A percentile compares a stretch with the other conserved stretches of the same genome.
These are phyloP conservation scores for Euleptes europaea DNA, from an alignment of 2,113 vertebrate species.

Conservation along the genomic window DNA sequence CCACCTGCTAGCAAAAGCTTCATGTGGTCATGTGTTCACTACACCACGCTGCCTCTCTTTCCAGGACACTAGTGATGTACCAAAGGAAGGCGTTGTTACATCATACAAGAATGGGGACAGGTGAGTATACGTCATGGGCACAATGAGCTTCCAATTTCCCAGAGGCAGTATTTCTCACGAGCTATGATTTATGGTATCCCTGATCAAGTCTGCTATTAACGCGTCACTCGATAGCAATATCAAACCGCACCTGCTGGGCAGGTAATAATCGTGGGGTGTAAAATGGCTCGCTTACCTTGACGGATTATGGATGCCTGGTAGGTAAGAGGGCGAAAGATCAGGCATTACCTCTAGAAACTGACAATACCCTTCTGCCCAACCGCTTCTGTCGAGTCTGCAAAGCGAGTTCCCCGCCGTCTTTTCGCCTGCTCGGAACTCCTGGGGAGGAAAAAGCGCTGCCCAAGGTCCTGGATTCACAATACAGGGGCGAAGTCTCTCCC, in stretches of 20 bases:
- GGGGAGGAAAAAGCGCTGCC: background rate
- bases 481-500: background rate
- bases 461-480: background rate
- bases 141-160: background rate
- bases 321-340: background rate
- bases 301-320: background rate
- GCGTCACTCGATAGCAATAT: background rate
- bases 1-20: too few relatives aligned
- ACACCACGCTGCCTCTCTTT: too few relatives aligned
- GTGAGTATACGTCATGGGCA: background rate
- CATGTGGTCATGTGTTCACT: too few relatives aligned
- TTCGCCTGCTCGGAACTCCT: background rate
- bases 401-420: background rate
- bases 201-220: constrained; percentile 2
- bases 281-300: background rate
- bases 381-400: rapidly evolving
- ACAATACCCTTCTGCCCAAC: background rate
- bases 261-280: background rate
- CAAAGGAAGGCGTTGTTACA: too few relatives aligned
- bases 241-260: background rate
- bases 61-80: too few relatives aligned
- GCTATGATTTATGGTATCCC: constrained; percentile 1
- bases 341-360: background rate
- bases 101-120: background rate
- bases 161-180: background rate